A percentile compares a stretch with the other conserved stretches of the same genome.
Evolutionary conservation across 2,113 vertebrate species (phyloP).

Genomic region (Paraplagusia blochii): DNA sequence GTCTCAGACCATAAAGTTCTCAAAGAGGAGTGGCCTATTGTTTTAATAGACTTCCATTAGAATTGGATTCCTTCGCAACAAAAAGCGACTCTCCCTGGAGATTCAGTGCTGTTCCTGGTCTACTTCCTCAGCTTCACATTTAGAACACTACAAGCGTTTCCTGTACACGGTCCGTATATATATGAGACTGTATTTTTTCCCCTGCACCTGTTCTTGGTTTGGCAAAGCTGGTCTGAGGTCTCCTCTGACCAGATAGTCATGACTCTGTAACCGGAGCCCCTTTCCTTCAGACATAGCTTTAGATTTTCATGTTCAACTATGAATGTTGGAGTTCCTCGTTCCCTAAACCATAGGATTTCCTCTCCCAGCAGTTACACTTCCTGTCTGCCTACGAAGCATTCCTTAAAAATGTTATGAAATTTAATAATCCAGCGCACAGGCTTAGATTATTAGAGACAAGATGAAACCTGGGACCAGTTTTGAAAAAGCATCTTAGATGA

Average conservation of each 20-base stretch:
- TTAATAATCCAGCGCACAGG: constrained; percentile 30
- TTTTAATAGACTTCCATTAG: no score
- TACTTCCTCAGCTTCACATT: no score
- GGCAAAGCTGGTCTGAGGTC: constrained; percentile 6
- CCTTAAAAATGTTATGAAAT: constrained; percentile 39
- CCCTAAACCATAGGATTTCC: constrained; percentile 50
- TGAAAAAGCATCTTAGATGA: no score
- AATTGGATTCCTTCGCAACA: no score
- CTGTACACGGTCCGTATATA: no score
- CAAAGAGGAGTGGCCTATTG: no score
- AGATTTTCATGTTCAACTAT: constrained; percentile 5
- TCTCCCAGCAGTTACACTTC: constrained; percentile 29
- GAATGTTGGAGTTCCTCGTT: constrained; percentile 15
- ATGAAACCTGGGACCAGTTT: no score
- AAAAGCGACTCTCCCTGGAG: no score
- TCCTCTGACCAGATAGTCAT: constrained; percentile 23
- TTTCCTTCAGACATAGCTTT: constrained; percentile 35
- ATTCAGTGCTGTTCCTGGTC: no score
- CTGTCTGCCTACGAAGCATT: constrained; percentile 32
- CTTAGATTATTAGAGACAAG: not conserved
- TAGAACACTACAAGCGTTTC: no score
- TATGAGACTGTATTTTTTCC: no score
- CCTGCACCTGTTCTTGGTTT: constrained; percentile 38
- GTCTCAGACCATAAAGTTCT: no score
- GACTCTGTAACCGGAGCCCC: constrained; percentile 42